Conservation (phyloP, 2,113 vertebrate genomes). For the Tachuris rubrigastra region DNA sequence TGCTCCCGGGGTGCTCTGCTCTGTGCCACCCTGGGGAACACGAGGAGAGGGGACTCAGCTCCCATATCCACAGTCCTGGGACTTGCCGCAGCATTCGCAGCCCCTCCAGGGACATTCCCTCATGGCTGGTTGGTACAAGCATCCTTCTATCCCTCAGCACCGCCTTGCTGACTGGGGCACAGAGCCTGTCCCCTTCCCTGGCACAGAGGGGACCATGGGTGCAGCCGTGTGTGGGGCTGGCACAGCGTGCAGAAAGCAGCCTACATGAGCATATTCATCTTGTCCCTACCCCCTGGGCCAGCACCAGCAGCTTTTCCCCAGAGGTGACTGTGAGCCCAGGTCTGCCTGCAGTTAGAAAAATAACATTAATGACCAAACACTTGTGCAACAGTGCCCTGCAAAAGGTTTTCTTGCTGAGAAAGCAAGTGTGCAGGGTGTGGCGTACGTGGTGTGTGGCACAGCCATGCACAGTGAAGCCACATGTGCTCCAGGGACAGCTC, state of each 20-base stretch:
- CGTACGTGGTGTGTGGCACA: not conserved
- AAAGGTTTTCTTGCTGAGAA: not conserved
- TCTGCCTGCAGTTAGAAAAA: not conserved
- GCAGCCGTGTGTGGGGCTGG: fast-evolving
- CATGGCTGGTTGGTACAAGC: fast-evolving
- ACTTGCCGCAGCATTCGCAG: not conserved
- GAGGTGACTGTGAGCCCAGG: not conserved
- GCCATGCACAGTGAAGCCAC: not conserved
- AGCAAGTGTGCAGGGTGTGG: not conserved
- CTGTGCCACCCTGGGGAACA: fast-evolving
- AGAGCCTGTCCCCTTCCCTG: not conserved
- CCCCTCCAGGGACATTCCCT: not conserved
- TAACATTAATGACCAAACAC: not conserved
- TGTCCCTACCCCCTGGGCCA: not conserved
- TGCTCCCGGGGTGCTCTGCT: not conserved
- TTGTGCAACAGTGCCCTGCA: not conserved
- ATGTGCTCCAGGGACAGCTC: fast-evolving
- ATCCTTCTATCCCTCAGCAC: not conserved
- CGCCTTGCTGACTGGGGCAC: fast-evolving
- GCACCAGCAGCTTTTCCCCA: not conserved
- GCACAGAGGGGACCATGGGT: fast-evolving
- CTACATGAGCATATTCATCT: not conserved
- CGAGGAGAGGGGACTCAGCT: not conserved
- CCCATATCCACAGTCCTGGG: not conserved
- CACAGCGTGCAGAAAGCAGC: fast-evolving